Conservation (phyloP, 37 sponge, comb jelly and placozoan species). For the Tethya wilhelma region DNA sequence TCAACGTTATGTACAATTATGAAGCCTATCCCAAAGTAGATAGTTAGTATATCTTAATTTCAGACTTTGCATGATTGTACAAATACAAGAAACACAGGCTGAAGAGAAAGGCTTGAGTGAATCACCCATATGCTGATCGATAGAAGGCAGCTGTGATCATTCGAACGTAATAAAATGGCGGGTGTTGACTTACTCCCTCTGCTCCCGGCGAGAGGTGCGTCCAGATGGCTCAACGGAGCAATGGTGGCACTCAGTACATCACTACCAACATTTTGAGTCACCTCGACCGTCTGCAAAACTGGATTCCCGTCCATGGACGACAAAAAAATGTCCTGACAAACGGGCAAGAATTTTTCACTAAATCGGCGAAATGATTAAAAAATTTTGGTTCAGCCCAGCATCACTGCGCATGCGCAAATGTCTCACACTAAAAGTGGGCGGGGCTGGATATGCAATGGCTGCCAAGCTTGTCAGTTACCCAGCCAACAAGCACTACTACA, state of each 20-base stretch:
- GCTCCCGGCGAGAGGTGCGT: not conserved
- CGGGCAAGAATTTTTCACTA: slow-evolving; percentile 23
- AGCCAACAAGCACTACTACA: slow-evolving; percentile 34
- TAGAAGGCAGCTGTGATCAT: too few relatives aligned
- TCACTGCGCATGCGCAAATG: slow-evolving; percentile 18
- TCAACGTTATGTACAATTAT: not conserved
- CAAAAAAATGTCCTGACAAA: not conserved
- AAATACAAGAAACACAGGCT: not conserved
- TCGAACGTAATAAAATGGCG: too few relatives aligned
- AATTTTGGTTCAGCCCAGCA: not conserved
- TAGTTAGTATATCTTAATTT: not conserved
- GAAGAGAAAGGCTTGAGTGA: not conserved
- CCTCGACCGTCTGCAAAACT: slow-evolving; percentile 18
- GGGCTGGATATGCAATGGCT: slow-evolving; percentile 4
- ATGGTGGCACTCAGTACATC: not conserved
- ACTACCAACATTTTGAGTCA: not conserved
- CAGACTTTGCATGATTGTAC: not conserved
- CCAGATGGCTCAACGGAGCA: too few relatives aligned
- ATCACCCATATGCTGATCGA: not conserved
- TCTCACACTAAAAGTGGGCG: slow-evolving; percentile 5
- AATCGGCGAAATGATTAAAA: not conserved
- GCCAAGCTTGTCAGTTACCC: slow-evolving; percentile 5
- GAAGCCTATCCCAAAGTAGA: too few relatives aligned
- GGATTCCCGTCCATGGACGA: slow-evolving; percentile 12
- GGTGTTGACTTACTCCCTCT: not conserved